Percentiles rank a stretch among this genome's conserved stretches.
Evolutionary conservation across 2,797 vertebrate genomes (phyloP).

Genomic region (Centroberyx gerrardi): DNA sequence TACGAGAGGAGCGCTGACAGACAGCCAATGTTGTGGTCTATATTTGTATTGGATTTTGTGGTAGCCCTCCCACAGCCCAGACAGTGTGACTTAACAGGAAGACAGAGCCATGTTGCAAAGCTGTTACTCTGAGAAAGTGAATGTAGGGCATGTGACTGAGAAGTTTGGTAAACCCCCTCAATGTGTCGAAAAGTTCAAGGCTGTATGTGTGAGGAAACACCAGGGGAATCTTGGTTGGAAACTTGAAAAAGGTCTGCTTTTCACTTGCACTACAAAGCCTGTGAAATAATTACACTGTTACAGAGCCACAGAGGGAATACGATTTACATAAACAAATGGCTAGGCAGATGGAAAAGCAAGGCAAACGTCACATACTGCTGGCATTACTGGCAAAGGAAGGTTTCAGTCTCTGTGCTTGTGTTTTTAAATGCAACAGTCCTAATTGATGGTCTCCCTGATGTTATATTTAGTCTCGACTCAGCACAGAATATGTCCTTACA

Average conservation of each 20-base stretch:
- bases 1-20: slow-evolving; percentile 25
- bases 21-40: slow-evolving; percentile 59
- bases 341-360: slow-evolving; percentile 7
- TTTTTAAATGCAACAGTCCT: slow-evolving; percentile 47
- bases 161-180: not conserved
- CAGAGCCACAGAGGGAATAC: not conserved
- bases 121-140: slow-evolving; percentile 15
- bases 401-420: slow-evolving; percentile 33
- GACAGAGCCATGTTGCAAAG: slow-evolving; percentile 31
- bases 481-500: slow-evolving; percentile 51
- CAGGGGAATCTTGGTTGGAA: not conserved
- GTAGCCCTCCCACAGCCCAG: slow-evolving; percentile 22
- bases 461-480: slow-evolving; percentile 75
- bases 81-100: slow-evolving; percentile 50
- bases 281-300: slow-evolving; percentile 15
- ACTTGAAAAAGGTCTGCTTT: not conserved
- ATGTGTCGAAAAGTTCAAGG: not conserved
- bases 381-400: slow-evolving; percentile 4
- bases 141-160: slow-evolving; percentile 12
- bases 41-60: slow-evolving; percentile 59
- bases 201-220: not conserved
- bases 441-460: slow-evolving; percentile 67
- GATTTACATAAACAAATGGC: slow-evolving; percentile 66
- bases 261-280: slow-evolving; percentile 1
- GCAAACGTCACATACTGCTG: slow-evolving; percentile 2